Conservation (phyloP, 53 echinoderm and acorn worm genomes). For the Patiria pectinifera region DNA sequence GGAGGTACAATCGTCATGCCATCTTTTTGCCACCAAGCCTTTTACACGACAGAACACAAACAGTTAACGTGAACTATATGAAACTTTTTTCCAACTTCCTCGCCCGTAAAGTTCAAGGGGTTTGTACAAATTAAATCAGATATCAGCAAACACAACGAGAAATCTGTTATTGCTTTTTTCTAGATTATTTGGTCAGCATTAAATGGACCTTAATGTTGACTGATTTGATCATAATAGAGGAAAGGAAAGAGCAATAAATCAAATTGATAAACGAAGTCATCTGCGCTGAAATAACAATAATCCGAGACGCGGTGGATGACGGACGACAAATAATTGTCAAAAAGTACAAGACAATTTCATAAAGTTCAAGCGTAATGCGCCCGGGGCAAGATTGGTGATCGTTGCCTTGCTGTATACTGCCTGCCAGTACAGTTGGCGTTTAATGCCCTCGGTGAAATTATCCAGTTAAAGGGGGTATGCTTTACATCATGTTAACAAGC, state of each 20-base stretch:
- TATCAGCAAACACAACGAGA: neutral
- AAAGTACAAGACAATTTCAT: constrained; percentile 48
- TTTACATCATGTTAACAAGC: constrained; percentile 41
- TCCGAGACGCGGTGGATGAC: neutral
- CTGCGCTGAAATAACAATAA: neutral
- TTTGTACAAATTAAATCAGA: neutral
- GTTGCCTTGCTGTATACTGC: neutral
- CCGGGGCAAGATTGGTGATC: neutral
- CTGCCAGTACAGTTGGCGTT: neutral
- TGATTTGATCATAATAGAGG: neutral
- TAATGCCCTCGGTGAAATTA: constrained; percentile 15
- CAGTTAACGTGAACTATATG: no score
- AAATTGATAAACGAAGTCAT: neutral
- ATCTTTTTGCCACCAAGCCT: no score
- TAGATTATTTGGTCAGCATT: neutral
- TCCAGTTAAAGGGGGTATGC: neutral
- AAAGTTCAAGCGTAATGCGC: constrained; percentile 1
- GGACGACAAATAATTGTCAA: neutral
- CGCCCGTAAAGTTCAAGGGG: neutral
- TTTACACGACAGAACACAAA: no score
- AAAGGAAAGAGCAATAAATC: neutral
- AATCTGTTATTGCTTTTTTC: neutral
- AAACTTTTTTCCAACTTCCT: no score
- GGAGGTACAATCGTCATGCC: no score
- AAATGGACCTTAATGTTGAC: neutral